Evolutionary conservation across 1,140 invertebrate species (phyloP).

Genomic region (Bombus pyrosoma): DNA sequence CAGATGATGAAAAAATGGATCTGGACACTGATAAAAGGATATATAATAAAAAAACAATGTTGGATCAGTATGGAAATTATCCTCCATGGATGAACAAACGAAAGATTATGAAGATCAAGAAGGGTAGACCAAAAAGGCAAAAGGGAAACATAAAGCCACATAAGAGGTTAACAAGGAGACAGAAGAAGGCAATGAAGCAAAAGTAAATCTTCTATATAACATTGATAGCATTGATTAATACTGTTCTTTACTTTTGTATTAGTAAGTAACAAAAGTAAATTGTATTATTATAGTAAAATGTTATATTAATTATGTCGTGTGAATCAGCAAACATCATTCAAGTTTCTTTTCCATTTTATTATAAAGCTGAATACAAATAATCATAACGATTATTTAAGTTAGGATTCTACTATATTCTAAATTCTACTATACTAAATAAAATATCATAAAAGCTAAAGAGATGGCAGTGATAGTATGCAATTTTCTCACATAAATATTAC

Average conservation of each 20-base stretch:
- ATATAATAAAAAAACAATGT: constrained; percentile 85
- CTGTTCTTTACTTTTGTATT: neutral
- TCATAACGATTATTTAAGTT: constrained; percentile 64
- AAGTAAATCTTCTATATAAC: neutral
- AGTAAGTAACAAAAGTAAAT: constrained; percentile 24
- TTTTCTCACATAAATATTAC: constrained; percentile 40
- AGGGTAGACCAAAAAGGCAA: constrained; percentile 78
- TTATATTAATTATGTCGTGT: neutral
- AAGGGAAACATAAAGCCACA: constrained; percentile 77
- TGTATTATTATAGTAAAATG: constrained; percentile 2
- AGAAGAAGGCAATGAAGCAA: constrained; percentile 66
- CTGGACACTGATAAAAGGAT: constrained; percentile 81
- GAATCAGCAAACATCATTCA: neutral
- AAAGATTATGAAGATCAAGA: constrained; percentile 83
- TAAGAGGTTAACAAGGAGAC: constrained; percentile 76
- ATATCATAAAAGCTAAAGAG: constrained; percentile 59
- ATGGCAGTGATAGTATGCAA: constrained; percentile 68
- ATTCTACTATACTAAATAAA: constrained; percentile 21
- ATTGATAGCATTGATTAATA: neutral
- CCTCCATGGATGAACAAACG: constrained; percentile 85
- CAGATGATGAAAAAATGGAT: constrained; percentile 71
- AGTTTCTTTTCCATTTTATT: constrained; percentile 61
- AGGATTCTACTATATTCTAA: constrained; percentile 46
- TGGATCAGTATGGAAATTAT: constrained; percentile 86
- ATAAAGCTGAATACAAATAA: constrained; percentile 61